Evolutionary conservation across 1,140 invertebrate genomes (phyloP).

Genomic region (Zaprionus nigranus): DNA sequence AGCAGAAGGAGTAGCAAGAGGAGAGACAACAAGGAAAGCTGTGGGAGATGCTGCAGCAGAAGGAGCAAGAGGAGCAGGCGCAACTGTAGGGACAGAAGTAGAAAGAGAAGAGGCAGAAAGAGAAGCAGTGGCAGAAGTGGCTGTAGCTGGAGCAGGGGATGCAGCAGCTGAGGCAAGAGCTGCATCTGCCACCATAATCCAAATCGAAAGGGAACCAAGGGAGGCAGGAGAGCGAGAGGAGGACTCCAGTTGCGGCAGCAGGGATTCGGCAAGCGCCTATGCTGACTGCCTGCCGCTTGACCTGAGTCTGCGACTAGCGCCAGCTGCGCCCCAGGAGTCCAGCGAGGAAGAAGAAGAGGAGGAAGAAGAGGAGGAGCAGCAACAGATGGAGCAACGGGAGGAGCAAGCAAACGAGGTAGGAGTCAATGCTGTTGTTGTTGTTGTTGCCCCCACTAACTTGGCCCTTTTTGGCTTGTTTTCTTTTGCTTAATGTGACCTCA

Average conservation of each 20-base stretch:
- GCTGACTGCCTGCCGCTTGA: slow-evolving; percentile 61
- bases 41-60: background rate
- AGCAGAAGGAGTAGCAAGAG: background rate
- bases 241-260: slow-evolving; percentile 49
- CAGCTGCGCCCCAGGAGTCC: slow-evolving; percentile 42
- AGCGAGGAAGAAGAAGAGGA: slow-evolving; percentile 35
- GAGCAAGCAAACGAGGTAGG: background rate
- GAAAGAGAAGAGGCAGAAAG: background rate
- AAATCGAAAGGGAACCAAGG: background rate
- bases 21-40: background rate
- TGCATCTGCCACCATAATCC: background rate
- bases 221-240: slow-evolving; percentile 30
- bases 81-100: slow-evolving; percentile 3
- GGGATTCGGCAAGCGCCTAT: slow-evolving; percentile 50
- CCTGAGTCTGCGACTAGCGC: slow-evolving; percentile 49
- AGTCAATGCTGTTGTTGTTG: background rate
- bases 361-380: slow-evolving; percentile 1
- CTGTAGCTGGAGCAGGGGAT: background rate
- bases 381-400: background rate
- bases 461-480: slow-evolving; percentile 20
- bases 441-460: slow-evolving; percentile 37
- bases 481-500: slow-evolving; percentile 9
- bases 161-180: background rate
- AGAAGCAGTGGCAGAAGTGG: slow-evolving; percentile 29
- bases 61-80: background rate